A percentile compares a stretch with the other conserved stretches of the same genome.
Conservation (phyloP, 2,113 vertebrate species). For the Hemiprocne comata region DNA sequence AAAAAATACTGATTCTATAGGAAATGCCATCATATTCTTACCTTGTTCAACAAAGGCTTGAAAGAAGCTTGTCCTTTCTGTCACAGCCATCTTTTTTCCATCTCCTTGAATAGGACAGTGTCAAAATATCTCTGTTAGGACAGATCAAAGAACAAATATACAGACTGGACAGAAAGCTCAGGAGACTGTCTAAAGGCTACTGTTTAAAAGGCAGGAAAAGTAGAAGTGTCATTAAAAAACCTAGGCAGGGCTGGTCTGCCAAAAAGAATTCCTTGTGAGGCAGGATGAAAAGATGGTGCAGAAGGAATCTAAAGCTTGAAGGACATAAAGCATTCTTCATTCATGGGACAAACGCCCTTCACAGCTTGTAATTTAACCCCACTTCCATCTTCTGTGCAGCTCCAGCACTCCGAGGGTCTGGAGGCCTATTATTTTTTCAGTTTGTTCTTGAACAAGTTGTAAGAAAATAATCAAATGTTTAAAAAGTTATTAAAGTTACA, state of each 20-base stretch:
- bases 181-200: background rate
- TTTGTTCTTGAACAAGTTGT: background rate
- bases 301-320: background rate
- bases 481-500: background rate
- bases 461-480: background rate
- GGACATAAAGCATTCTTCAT: background rate
- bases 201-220: background rate
- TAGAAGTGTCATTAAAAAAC: background rate
- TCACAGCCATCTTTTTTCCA: background rate
- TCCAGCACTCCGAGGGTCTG: background rate
- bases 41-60: background rate
- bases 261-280: background rate
- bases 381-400: background rate
- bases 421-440: background rate
- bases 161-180: background rate
- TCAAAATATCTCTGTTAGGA: background rate
- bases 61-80: background rate
- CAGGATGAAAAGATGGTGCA: background rate
- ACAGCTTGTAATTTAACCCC: background rate
- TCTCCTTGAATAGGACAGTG: background rate
- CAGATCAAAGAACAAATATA: background rate
- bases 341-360: background rate
- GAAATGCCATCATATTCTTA: background rate
- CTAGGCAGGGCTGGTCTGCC: background rate
- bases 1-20: background rate